Evolutionary conservation across 2,113 vertebrate genomes (phyloP).

Genomic region (Mustela nigripes): DNA sequence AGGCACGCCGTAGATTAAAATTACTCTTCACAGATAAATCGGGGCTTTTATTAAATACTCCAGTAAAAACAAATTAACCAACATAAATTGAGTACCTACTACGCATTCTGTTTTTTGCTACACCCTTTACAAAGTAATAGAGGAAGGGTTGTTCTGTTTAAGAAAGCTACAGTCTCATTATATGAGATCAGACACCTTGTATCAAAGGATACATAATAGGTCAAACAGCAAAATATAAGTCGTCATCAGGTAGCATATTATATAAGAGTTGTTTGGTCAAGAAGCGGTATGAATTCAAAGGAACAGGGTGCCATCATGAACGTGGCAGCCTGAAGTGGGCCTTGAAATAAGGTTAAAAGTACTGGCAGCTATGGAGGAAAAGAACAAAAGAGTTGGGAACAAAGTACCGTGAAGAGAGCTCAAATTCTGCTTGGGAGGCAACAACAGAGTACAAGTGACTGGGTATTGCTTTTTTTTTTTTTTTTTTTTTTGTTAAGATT

Average conservation of each 20-base stretch:
- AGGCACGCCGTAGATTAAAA: not conserved
- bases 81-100: not conserved
- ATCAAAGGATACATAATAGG: not conserved
- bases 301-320: not conserved
- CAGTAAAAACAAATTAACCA: not conserved
- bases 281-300: not conserved
- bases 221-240: not conserved
- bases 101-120: not conserved
- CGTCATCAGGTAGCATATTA: not conserved
- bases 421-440: not conserved
- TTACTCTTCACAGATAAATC: not conserved
- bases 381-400: not conserved
- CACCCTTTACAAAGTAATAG: conserved; percentile 16
- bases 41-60: not conserved
- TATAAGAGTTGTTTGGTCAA: not conserved
- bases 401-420: not conserved
- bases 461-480: not conserved
- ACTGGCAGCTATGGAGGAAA: not conserved
- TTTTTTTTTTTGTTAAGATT: too few relatives aligned
- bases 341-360: not conserved
- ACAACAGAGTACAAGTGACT: not conserved
- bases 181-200: not conserved
- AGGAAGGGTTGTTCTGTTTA: not conserved
- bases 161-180: not conserved
- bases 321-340: not conserved